Conservation (phyloP, 2,888 invertebrate species). For the Melipona bicolor region DNA sequence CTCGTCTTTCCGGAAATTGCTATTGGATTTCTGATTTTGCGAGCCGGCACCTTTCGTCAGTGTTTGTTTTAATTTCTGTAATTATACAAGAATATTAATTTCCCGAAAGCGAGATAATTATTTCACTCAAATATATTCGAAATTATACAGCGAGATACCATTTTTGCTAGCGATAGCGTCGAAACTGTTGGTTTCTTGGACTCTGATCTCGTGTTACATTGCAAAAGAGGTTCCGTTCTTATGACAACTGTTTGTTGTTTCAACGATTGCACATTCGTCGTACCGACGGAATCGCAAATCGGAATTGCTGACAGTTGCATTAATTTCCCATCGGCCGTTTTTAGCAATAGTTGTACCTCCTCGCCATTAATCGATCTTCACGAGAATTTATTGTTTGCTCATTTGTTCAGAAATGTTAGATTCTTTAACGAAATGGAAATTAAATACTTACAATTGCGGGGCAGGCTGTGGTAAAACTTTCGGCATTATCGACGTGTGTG, state of each 20-base stretch:
- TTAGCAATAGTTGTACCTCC: constrained; percentile 85
- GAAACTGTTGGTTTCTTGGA: constrained; percentile 52
- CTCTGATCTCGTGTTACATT: constrained; percentile 58
- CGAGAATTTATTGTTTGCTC: neutral
- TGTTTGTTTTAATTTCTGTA: constrained; percentile 85
- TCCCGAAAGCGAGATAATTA: neutral
- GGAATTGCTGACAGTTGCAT: constrained; percentile 84
- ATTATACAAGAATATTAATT: constrained; percentile 10
- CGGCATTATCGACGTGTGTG: constrained; percentile 70
- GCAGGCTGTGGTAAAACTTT: constrained; percentile 55
- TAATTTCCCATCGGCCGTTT: constrained; percentile 85
- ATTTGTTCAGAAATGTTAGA: neutral
- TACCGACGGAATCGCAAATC: constrained; percentile 56
- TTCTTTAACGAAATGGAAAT: neutral
- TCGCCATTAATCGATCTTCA: constrained; percentile 79
- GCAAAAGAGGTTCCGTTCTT: constrained; percentile 72
- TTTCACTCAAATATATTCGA: neutral
- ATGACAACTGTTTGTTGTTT: constrained; percentile 72
- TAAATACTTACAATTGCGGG: constrained; percentile 70
- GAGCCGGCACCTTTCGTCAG: constrained; percentile 76
- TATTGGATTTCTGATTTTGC: constrained; percentile 54
- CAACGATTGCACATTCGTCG: constrained; percentile 43
- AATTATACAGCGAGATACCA: constrained; percentile 73
- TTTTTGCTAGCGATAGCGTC: constrained; percentile 78
- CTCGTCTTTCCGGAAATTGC: constrained; percentile 32